Evolutionary conservation across 2,888 invertebrate species (phyloP).

Genomic region (Pantelozetes paolii): DNA sequence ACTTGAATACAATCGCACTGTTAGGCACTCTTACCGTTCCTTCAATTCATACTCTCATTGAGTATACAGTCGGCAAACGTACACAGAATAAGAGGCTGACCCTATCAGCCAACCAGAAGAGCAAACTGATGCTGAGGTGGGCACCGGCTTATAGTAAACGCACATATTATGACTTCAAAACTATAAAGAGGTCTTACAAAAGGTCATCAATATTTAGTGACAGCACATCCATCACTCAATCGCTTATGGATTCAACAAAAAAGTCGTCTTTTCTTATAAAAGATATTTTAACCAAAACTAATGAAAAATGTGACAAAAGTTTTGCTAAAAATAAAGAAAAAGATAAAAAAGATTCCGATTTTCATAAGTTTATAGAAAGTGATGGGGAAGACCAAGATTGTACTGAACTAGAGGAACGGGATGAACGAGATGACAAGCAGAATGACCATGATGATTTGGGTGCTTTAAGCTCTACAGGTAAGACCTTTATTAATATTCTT

Average conservation of each 20-base stretch:
- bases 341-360: not conserved
- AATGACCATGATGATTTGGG: no score
- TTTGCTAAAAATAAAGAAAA: not conserved
- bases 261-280: slow-evolving; percentile 35
- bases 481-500: no score
- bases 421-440: not conserved
- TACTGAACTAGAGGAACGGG: not conserved
- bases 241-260: slow-evolving; percentile 6
- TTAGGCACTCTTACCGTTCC: not conserved
- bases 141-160: not conserved
- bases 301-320: slow-evolving; percentile 2
- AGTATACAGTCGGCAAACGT: not conserved
- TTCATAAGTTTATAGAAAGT: not conserved
- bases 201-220: not conserved
- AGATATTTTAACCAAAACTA: slow-evolving; percentile 19
- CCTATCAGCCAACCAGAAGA: slow-evolving; percentile 25
- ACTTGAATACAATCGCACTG: not conserved
- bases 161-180: not conserved
- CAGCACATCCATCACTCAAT: not conserved
- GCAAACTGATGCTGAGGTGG: slow-evolving; percentile 28
- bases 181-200: not conserved
- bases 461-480: no score
- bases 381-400: not conserved
- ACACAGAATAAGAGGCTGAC: not conserved
- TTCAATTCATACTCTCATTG: not conserved